phyloP scores from a whole-genome alignment of 2,113 vertebrate species.

The Neodontobutis hainanensis region DNA sequence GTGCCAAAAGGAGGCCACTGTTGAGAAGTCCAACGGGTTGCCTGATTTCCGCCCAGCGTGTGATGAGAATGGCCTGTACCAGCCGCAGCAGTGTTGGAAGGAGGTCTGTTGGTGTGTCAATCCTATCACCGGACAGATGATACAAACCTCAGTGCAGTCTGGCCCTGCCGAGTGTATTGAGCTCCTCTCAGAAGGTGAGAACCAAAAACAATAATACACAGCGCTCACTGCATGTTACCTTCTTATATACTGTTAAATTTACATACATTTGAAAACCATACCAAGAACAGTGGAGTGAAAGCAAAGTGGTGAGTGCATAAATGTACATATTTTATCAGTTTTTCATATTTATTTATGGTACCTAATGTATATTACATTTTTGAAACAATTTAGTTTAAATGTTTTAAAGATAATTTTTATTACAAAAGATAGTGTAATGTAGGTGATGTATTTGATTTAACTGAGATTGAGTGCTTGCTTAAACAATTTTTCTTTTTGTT shows the following conservation, averaged over 20 bases:
- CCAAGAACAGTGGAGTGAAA: no score
- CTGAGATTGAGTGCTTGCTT: no score
- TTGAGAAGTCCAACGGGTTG: not conserved
- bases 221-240: not conserved
- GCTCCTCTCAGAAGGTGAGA: conserved; percentile 15
- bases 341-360: no score
- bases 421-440: no score
- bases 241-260: no score
- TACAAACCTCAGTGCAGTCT: not conserved
- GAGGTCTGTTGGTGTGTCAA: conserved; percentile 52
- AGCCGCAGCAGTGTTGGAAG: conserved; percentile 38
- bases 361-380: no score
- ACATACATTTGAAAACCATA: no score
- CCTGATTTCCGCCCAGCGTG: conserved; percentile 37
- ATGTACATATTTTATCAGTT: no score
- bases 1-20: conserved; percentile 51
- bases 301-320: no score
- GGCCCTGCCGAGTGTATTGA: not conserved
- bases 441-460: not conserved
- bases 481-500: not conserved
- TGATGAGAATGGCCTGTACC: conserved; percentile 48
- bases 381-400: no score
- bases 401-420: no score
- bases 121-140: not conserved
- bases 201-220: not conserved